These are phyloP conservation scores for Perodicticus potto DNA, from an alignment of 2,797 vertebrate genomes.

Conservation along the genomic window DNA sequence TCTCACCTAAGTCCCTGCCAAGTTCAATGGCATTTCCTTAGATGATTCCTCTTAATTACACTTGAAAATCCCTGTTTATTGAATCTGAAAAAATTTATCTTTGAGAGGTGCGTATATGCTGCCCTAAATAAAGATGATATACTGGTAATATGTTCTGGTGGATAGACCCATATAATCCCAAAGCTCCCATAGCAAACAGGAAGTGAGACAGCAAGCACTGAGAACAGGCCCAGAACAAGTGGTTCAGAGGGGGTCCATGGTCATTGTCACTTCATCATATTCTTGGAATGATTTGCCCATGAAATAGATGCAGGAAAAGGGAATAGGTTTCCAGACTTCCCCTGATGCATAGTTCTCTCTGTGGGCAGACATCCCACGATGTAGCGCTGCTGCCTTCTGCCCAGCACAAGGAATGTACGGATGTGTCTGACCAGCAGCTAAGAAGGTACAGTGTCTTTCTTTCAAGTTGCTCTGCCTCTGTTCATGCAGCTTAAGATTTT, in stretches of 20 bases:
- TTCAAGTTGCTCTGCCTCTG: background rate
- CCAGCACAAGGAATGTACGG: background rate
- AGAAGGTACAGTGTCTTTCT: background rate
- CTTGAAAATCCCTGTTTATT: background rate
- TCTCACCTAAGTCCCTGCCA: background rate
- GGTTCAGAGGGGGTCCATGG: too few relatives aligned
- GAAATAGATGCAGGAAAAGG: background rate
- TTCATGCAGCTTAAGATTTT: background rate
- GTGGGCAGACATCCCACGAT: background rate
- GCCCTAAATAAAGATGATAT: background rate
- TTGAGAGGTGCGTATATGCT: background rate
- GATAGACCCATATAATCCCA: background rate
- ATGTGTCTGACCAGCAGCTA: background rate
- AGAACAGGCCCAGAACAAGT: background rate
- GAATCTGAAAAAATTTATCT: background rate
- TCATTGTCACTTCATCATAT: background rate
- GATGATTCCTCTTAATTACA: background rate
- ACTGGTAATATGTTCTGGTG: background rate
- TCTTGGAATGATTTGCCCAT: background rate
- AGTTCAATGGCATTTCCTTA: background rate
- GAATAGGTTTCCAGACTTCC: background rate
- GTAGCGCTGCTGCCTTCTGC: background rate
- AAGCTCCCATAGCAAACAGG: background rate
- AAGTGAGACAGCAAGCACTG: background rate
- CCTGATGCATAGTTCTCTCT: background rate